Conservation (phyloP, 2,797 vertebrate species). For the Urocyon cinereoargenteus region DNA sequence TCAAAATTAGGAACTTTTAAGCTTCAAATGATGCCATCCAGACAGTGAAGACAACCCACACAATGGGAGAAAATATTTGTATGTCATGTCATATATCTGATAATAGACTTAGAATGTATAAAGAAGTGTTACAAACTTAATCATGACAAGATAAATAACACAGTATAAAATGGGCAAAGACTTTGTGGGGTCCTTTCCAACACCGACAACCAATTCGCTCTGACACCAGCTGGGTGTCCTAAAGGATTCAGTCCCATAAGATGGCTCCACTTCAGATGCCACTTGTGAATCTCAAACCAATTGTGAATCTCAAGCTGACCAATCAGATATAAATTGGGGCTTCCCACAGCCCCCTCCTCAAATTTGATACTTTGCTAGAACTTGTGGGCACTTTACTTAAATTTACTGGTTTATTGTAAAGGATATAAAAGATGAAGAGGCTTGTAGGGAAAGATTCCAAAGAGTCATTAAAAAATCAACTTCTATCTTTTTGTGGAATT, state of each 20-base stretch:
- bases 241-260: background rate
- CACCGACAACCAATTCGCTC: background rate
- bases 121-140: background rate
- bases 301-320: background rate
- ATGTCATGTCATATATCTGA: background rate
- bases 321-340: background rate
- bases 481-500: background rate
- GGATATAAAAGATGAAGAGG: background rate
- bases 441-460: background rate
- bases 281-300: background rate
- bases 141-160: background rate
- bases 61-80: background rate
- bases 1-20: constrained; percentile 13
- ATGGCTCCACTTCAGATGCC: background rate
- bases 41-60: background rate
- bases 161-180: background rate
- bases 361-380: background rate
- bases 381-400: background rate
- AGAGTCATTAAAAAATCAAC: background rate
- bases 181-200: background rate
- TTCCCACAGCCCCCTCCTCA: background rate
- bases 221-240: background rate
- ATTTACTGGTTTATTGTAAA: background rate
- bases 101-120: background rate
- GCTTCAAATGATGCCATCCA: background rate